Conservation (phyloP, 2,113 vertebrate species). For the Nestor notabilis region DNA sequence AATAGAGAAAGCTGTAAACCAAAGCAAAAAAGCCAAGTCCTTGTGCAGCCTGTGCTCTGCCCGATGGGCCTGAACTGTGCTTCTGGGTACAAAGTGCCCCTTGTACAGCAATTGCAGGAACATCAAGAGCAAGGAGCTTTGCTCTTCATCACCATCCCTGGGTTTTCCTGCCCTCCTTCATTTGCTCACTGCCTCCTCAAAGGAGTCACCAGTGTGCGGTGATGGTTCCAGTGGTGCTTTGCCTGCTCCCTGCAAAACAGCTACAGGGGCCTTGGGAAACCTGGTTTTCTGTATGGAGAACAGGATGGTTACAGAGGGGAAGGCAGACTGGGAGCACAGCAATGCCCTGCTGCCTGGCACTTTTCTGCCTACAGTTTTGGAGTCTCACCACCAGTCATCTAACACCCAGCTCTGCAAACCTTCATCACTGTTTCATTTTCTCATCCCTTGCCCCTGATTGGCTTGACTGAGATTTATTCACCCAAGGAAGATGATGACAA, state of each 20-base stretch:
- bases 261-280: background rate
- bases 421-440: background rate
- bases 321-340: background rate
- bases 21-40: background rate
- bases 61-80: fast-evolving
- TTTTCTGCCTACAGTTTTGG: background rate
- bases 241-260: background rate
- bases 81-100: background rate
- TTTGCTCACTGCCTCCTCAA: background rate
- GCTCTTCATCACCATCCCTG: background rate
- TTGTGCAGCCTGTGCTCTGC: background rate
- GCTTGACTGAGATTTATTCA: background rate
- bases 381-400: background rate
- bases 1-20: background rate
- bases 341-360: background rate
- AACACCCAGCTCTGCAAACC: background rate
- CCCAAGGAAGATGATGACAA: fast-evolving
- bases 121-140: background rate
- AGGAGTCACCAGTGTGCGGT: background rate
- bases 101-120: background rate
- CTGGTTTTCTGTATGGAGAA: background rate
- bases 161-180: background rate
- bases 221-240: background rate
- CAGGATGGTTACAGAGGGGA: background rate
- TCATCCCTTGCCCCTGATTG: background rate